Base-by-base conservation (phyloP, 1,140 invertebrate species). In the Chrysomallon squamiferum region DNA sequence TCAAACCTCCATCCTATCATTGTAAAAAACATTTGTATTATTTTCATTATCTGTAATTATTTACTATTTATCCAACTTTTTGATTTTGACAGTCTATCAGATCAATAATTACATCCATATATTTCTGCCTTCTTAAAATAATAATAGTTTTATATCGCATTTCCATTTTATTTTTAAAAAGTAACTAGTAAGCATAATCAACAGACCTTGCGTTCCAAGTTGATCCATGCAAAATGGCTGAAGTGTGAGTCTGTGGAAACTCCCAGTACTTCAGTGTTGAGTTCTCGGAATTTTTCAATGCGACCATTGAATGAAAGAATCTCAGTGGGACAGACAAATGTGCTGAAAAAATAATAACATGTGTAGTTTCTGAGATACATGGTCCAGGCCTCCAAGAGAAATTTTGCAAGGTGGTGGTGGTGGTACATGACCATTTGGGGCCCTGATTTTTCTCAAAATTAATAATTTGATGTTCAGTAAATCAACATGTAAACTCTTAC, bases 251-350 rank as follows among this genome's bases (percentile, higher is more conserved):
- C 93, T 7, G 92, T 92, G 0, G 94, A 95, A 7, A 92, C 90
- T 22, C 76, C 95, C 75, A 97, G 88, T 3, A 98, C 85, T 88
- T 95, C 93, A 1, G 92, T 89, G 78, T 95, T 94, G 2, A 96
- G 88, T 79, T 90, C 90, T 33, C 87, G 88, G 76, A 98, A 98
- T 80, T 96, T 95, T 54, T 93, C 89, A 30, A 95, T 87, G 71
- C 93, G 88, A 84, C 97, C 94, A 67, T 94, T 96, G 83, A 98
- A 97, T n/a, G 95, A 95, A 64, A 96, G 89, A 66, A 98, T 96
- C 88, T 98, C 95, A 35, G 95, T 97, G n/a, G 95, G 95, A 78
- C 95, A 97, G 0, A 97, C 95, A 88, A 97, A 97, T 2, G 95
- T 97, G 79, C 94, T 96, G 86, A 47, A 80, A 80, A 11, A 49